Evolutionary conservation across 2,888 invertebrate species (phyloP).

Genomic region (Lasioglossum malachurum): DNA sequence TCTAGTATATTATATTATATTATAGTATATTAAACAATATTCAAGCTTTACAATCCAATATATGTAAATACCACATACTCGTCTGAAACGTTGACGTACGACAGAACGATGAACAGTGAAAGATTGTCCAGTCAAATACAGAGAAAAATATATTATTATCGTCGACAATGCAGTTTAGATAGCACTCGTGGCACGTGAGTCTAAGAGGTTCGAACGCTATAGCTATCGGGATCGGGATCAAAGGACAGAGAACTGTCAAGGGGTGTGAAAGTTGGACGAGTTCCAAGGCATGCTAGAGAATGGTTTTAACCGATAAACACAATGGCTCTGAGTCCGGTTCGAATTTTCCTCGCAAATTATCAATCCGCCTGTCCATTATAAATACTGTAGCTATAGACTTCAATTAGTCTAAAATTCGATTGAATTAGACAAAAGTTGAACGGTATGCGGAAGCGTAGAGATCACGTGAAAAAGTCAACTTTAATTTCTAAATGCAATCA

Average conservation of each 20-base stretch:
- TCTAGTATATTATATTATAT: too few species aligned
- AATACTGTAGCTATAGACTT: background rate
- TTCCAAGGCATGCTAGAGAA: constrained; percentile 71
- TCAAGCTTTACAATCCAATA: too few species aligned
- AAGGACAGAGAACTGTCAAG: constrained; percentile 27
- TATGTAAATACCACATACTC: too few species aligned
- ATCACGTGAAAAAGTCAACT: too few species aligned
- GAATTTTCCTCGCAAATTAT: constrained; percentile 6
- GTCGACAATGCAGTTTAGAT: constrained; percentile 12
- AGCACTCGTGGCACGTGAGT: constrained; percentile 33
- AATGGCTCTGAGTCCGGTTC: background rate
- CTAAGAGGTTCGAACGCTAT: constrained; percentile 28
- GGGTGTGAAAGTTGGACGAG: constrained; percentile 61
- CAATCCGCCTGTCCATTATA: background rate
- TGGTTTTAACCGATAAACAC: constrained; percentile 51
- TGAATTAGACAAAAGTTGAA: too few species aligned
- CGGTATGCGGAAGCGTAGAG: too few species aligned
- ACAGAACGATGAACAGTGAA: background rate
- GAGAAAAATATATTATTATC: background rate
- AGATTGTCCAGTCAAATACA: background rate
- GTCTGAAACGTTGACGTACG: too few species aligned
- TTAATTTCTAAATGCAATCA: too few species aligned
- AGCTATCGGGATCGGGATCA: constrained; percentile 26
- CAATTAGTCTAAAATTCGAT: background rate
- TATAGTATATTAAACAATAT: too few species aligned